These are phyloP conservation scores for Onthophagus taurus DNA, from an alignment of 1,140 invertebrate species.

Conservation along the genomic window DNA sequence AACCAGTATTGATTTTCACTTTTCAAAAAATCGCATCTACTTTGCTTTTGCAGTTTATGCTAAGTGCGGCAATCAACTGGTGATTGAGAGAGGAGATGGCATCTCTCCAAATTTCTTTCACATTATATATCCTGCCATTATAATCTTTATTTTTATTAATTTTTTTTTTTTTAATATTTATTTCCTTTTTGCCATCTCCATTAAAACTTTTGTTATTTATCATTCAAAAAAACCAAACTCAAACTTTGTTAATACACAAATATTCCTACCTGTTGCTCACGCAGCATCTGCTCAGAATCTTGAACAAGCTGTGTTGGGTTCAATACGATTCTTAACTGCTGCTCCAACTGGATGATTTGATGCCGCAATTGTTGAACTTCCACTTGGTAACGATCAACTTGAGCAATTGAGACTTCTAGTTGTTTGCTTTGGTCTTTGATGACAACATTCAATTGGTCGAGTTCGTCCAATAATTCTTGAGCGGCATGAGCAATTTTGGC, in stretches of 20 bases:
- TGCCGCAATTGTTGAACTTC: slow-evolving; percentile 77
- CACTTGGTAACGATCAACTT: slow-evolving; percentile 80
- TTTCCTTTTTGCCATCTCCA: neutral
- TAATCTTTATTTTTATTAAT: neutral
- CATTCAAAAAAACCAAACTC: neutral
- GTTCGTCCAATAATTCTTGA: slow-evolving; percentile 53
- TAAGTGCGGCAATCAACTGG: neutral
- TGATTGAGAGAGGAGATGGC: neutral
- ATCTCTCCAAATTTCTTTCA: neutral
- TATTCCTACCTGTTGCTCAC: slow-evolving; percentile 83
- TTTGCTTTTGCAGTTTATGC: neutral
- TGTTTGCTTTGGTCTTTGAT: slow-evolving; percentile 62
- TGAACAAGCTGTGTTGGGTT: slow-evolving; percentile 72
- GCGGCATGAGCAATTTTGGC: slow-evolving; percentile 63
- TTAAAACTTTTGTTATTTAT: neutral
- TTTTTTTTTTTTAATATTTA: neutral
- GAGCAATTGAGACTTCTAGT: slow-evolving; percentile 68
- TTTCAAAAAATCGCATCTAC: slow-evolving; percentile 3
- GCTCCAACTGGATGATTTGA: slow-evolving; percentile 75
- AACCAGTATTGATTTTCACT: neutral
- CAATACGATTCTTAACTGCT: slow-evolving; percentile 69
- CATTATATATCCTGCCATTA: too few relatives aligned
- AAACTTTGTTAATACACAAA: slow-evolving; percentile 3
- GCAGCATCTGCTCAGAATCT: slow-evolving; percentile 71
- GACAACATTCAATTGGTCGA: slow-evolving; percentile 54